phyloP scores from a whole-genome alignment of 1,140 invertebrate species.

The Mesaphorura yosii region DNA sequence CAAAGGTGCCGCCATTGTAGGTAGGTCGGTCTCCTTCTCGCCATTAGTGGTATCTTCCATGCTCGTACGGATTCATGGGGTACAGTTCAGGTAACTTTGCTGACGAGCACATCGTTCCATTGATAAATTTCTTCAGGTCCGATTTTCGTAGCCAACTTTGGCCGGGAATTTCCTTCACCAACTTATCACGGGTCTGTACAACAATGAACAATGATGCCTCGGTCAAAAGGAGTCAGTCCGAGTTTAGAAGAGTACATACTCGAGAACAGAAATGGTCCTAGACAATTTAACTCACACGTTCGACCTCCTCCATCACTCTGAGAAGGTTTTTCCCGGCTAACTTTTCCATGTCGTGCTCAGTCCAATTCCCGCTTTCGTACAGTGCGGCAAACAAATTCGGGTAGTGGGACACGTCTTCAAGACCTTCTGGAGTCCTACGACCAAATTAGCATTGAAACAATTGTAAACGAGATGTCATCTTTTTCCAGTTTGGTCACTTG shows the following conservation, averaged over 20 bases:
- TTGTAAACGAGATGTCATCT: not conserved
- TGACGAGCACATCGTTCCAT: not conserved
- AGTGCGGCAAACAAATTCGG: constrained; percentile 40
- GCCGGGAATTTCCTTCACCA: constrained; percentile 12
- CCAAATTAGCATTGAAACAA: not conserved
- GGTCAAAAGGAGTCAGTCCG: not conserved
- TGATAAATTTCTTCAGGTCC: constrained; percentile 10
- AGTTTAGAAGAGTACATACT: not conserved
- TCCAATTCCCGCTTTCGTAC: constrained; percentile 37
- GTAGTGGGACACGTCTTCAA: constrained; percentile 44
- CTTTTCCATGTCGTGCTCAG: constrained; percentile 39
- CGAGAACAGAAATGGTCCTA: no score
- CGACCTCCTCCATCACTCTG: constrained; percentile 36
- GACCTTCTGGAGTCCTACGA: constrained; percentile 37
- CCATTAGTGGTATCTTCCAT: no score
- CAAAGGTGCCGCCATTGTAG: no score
- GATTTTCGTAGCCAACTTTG: constrained; percentile 14
- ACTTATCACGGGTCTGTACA: constrained; percentile 15
- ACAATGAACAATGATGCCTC: no score
- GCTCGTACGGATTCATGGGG: no score
- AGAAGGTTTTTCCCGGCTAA: constrained; percentile 42
- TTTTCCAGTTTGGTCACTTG: constrained; percentile 26
- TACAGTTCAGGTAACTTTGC: no score
- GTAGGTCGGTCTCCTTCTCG: no score
- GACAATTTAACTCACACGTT: constrained; percentile 17